These are phyloP conservation scores for Acronicta aceris DNA, from an alignment of 2,888 invertebrate genomes.

Conservation along the genomic window DNA sequence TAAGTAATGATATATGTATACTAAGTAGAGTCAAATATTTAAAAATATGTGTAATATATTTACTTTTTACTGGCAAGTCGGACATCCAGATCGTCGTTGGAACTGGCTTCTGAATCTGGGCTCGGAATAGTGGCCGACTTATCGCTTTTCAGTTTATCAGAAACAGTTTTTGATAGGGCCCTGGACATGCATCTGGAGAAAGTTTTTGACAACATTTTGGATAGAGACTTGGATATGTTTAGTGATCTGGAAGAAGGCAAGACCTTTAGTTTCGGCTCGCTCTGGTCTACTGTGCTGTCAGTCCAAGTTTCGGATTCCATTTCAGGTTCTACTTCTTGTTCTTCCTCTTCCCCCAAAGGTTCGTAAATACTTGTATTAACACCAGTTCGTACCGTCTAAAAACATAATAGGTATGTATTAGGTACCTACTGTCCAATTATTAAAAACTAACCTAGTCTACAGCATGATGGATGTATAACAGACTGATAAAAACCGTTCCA, in stretches of 20 bases:
- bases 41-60: conserved; percentile 16
- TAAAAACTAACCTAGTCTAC: no score
- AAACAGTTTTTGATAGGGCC: conserved; percentile 56
- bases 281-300: conserved; percentile 54
- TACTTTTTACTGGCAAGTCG: conserved; percentile 46
- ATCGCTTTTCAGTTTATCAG: conserved; percentile 47
- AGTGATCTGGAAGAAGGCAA: conserved; percentile 56
- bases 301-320: conserved; percentile 72
- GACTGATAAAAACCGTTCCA: no score
- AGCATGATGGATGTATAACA: no score
- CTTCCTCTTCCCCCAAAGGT: conserved; percentile 49
- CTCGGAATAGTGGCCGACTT: conserved; percentile 34
- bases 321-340: conserved; percentile 49
- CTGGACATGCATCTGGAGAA: conserved; percentile 66
- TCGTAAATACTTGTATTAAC: conserved; percentile 68
- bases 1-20: no score
- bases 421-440: no score
- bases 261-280: conserved; percentile 37
- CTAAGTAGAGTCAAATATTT: no score
- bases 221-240: conserved; percentile 48
- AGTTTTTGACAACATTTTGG: conserved; percentile 62
- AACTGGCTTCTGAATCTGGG: conserved; percentile 43
- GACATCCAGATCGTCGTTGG: conserved; percentile 74
- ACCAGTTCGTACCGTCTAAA: conserved; percentile 45
- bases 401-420: conserved; percentile 2